Evolutionary conservation across 2,113 vertebrate genomes (phyloP).

Genomic region (Oryzias curvinotus): DNA sequence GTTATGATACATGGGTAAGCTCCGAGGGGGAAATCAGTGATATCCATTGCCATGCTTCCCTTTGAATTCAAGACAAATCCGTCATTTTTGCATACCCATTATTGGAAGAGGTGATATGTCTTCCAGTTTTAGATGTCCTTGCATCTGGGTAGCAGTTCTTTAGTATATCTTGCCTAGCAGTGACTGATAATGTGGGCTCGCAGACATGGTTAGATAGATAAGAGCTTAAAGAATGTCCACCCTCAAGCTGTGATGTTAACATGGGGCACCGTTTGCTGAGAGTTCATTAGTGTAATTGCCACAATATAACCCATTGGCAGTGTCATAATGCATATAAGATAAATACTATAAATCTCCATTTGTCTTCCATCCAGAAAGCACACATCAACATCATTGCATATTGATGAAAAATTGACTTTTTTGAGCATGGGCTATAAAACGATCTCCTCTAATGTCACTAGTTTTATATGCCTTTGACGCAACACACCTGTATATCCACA

Average conservation of each 20-base stretch:
- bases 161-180: conserved; percentile 30
- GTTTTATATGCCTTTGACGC: conserved; percentile 3
- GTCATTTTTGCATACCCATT: conserved; percentile 64
- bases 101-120: conserved; percentile 62
- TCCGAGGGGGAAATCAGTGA: conserved; percentile 66
- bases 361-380: conserved; percentile 26
- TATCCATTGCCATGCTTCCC: conserved; percentile 58
- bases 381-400: conserved; percentile 42
- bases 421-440: conserved; percentile 21
- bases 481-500: conserved; percentile 38
- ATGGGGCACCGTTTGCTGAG: conserved; percentile 55
- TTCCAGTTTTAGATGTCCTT: conserved; percentile 70
- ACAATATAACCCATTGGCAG: conserved; percentile 69
- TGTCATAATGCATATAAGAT: conserved; percentile 68
- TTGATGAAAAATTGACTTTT: conserved; percentile 51
- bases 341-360: conserved; percentile 64
- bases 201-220: conserved; percentile 51
- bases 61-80: conserved; percentile 64
- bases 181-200: conserved; percentile 52
- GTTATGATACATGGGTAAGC: conserved; percentile 71
- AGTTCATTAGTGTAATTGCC: conserved; percentile 73
- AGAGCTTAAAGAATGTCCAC: conserved; percentile 63
- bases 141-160: conserved; percentile 46
- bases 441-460: conserved; percentile 15
- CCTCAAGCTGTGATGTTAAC: conserved; percentile 69